Evolutionary conservation across 92 coral and sea anemone species (phyloP).

Genomic region (Paragorgia papillata): DNA sequence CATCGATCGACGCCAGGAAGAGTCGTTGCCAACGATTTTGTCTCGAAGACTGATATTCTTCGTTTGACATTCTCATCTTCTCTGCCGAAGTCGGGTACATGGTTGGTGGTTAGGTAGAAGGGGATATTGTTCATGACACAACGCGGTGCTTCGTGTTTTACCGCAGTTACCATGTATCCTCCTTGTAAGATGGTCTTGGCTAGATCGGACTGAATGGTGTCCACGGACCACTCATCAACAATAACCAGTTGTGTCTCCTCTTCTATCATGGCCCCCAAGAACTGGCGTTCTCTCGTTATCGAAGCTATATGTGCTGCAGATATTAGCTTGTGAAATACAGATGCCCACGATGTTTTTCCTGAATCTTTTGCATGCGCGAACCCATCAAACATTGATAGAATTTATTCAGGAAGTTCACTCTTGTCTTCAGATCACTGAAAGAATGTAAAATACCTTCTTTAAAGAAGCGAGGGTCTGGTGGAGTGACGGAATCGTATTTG

Average conservation of each 20-base stretch:
- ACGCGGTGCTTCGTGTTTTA: slow-evolving; percentile 1
- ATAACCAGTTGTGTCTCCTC: slow-evolving; percentile 8
- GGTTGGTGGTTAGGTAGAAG: slow-evolving; percentile 4
- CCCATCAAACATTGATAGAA: slow-evolving; percentile 13
- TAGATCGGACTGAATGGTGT: slow-evolving; percentile 13
- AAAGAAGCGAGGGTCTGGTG: slow-evolving; percentile 4
- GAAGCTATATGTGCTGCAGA: neutral
- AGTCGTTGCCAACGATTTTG: too few species aligned
- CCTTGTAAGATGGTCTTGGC: too few species aligned
- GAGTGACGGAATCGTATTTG: neutral
- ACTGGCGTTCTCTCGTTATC: slow-evolving; percentile 7
- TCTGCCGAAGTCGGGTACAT: slow-evolving; percentile 13
- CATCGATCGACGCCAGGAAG: neutral
- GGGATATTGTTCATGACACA: neutral
- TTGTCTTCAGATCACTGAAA: slow-evolving; percentile 6
- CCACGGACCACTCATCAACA: neutral
- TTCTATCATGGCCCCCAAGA: slow-evolving; percentile 7
- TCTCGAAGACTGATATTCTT: too few species aligned
- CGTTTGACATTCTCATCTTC: neutral
- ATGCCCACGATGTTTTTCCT: slow-evolving; percentile 17
- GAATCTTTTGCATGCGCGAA: slow-evolving; percentile 19
- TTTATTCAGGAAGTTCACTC: slow-evolving; percentile 7
- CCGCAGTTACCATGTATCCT: neutral
- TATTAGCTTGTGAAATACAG: neutral
- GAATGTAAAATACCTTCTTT: slow-evolving; percentile 10